These are phyloP conservation scores for Pelusios castaneus DNA, from an alignment of 2,113 vertebrate genomes.

Conservation along the genomic window DNA sequence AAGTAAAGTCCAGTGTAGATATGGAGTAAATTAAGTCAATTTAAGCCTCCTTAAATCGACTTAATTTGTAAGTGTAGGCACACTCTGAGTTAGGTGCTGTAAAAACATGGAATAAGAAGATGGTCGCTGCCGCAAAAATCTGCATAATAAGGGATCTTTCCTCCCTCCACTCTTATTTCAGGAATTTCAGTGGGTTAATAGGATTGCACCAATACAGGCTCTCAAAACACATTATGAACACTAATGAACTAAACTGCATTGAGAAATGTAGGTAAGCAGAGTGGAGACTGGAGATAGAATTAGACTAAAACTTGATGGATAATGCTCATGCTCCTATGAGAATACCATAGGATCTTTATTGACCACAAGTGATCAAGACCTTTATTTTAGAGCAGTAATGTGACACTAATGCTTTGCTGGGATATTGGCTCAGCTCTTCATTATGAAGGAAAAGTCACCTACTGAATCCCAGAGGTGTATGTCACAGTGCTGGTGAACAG, in stretches of 20 bases:
- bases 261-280: neutral
- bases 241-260: neutral
- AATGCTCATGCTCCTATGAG: neutral
- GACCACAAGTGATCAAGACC: neutral
- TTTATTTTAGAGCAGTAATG: neutral
- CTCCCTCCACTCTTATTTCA: neutral
- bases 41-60: too few relatives aligned
- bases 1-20: too few relatives aligned
- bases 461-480: neutral
- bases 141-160: neutral
- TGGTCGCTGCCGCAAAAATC: neutral
- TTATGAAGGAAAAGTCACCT: neutral
- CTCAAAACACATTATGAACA: fast-evolving
- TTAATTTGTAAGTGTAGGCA: too few relatives aligned
- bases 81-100: neutral
- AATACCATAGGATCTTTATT: neutral
- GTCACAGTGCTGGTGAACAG: neutral
- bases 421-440: neutral
- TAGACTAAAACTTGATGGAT: neutral
- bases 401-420: neutral
- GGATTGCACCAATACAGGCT: neutral
- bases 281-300: neutral
- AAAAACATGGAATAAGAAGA: neutral
- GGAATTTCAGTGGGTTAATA: neutral
- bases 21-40: too few relatives aligned